Percentiles rank a stretch among this genome's conserved stretches.
Conservation (phyloP, 2,888 invertebrate genomes). For the Trisateles emortualis region DNA sequence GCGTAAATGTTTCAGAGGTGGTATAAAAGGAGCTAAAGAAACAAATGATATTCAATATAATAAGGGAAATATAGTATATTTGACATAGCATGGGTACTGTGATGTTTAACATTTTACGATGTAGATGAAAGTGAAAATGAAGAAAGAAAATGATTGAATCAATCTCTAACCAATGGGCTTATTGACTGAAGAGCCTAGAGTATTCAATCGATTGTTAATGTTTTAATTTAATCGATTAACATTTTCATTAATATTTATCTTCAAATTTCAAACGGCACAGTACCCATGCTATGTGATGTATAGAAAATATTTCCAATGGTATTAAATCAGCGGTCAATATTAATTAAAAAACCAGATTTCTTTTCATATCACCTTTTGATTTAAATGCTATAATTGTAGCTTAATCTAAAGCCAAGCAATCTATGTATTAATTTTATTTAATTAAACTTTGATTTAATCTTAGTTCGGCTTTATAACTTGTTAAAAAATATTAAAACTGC, state of each 20-base stretch:
- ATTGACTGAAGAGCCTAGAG: no score
- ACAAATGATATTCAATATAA: not conserved
- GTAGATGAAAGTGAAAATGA: no score
- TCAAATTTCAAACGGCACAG: no score
- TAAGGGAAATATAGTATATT: not conserved
- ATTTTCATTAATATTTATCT: no score
- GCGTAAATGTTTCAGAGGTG: conserved; percentile 39
- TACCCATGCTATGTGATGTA: no score
- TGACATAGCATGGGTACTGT: no score
- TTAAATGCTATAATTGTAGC: conserved; percentile 47
- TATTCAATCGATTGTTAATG: no score
- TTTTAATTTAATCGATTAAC: no score
- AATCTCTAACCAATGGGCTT: no score
- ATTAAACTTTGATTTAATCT: conserved; percentile 17
- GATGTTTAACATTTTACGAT: no score
- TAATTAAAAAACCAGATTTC: not conserved
- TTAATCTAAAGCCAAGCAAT: conserved; percentile 46
- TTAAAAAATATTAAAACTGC: conserved; percentile 14
- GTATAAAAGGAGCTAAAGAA: conserved; percentile 18
- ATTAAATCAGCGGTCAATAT: not conserved
- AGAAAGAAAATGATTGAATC: no score
- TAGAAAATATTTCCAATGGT: no score
- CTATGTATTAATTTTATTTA: conserved; percentile 36
- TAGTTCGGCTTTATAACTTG: conserved; percentile 22
- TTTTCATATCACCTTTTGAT: conserved; percentile 24